These are phyloP conservation scores for Catonia carolina DNA, from an alignment of 2,888 invertebrate genomes.

Conservation along the genomic window DNA sequence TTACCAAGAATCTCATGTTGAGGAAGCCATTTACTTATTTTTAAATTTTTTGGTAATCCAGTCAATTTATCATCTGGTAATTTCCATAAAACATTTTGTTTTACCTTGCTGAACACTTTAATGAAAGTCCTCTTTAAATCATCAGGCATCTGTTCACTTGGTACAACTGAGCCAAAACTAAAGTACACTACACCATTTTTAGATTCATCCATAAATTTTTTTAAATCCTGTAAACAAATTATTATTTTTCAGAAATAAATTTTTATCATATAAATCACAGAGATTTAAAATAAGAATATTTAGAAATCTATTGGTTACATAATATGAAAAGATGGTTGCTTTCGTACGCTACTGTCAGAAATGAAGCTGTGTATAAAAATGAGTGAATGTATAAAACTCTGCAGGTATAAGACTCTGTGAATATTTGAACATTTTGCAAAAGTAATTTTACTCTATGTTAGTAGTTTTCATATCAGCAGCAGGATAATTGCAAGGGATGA, in stretches of 20 bases:
- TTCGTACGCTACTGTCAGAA: too few species aligned
- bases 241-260: background rate
- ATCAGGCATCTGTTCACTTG: slow-evolving; percentile 39
- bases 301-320: too few species aligned
- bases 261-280: too few species aligned
- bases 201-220: slow-evolving; percentile 30
- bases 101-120: slow-evolving; percentile 23
- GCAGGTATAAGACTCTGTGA: too few species aligned
- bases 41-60: slow-evolving; percentile 24
- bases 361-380: too few species aligned
- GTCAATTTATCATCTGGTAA: slow-evolving; percentile 21
- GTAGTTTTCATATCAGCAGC: too few species aligned
- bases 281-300: too few species aligned
- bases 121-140: slow-evolving; percentile 23
- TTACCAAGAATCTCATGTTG: slow-evolving; percentile 29
- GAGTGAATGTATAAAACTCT: too few species aligned
- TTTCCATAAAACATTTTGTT: slow-evolving; percentile 30
- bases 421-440: too few species aligned
- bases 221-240: slow-evolving; percentile 30
- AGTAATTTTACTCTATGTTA: too few species aligned
- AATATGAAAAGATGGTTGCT: too few species aligned
- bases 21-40: slow-evolving; percentile 30
- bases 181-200: slow-evolving; percentile 32
- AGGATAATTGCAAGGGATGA: too few species aligned
- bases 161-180: slow-evolving; percentile 48